A percentile compares a stretch with the other conserved stretches of the same genome.
Evolutionary conservation across 2,888 invertebrate species (phyloP).

Genomic region (Anthoptus insignis): DNA sequence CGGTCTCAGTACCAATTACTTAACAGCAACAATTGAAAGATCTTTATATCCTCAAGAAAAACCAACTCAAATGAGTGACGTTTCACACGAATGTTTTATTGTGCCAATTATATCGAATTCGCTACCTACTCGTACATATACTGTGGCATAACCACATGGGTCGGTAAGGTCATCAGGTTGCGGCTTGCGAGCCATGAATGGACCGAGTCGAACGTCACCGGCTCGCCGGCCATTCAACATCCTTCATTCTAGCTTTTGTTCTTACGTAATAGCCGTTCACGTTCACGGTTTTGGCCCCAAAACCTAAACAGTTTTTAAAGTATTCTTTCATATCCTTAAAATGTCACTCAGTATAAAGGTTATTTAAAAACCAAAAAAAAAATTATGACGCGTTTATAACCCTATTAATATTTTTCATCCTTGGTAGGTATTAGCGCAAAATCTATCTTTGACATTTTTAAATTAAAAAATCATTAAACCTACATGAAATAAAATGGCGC

Average conservation of each 20-base stretch:
- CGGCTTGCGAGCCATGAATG: slow-evolving; percentile 74
- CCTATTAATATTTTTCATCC: too few species aligned
- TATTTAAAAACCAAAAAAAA: too few species aligned
- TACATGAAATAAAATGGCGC: too few species aligned
- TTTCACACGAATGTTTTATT: slow-evolving; percentile 49
- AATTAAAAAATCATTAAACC: too few species aligned
- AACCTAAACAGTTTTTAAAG: too few species aligned
- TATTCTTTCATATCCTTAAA: too few species aligned
- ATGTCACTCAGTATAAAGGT: too few species aligned
- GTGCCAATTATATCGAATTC: slow-evolving; percentile 56
- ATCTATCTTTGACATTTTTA: too few species aligned
- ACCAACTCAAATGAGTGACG: slow-evolving; percentile 8
- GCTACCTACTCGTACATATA: slow-evolving; percentile 60
- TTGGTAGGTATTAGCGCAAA: too few species aligned
- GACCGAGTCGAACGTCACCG: slow-evolving; percentile 61
- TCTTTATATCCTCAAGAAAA: background rate
- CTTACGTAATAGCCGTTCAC: slow-evolving; percentile 59
- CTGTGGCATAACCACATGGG: slow-evolving; percentile 60
- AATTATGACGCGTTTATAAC: too few species aligned
- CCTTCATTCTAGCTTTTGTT: slow-evolving; percentile 70
- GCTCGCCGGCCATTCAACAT: slow-evolving; percentile 70
- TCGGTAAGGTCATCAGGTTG: slow-evolving; percentile 64
- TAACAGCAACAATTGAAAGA: background rate
- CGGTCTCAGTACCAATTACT: background rate
- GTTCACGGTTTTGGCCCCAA: background rate